A percentile compares a stretch with the other conserved stretches of the same genome.
phyloP scores from a whole-genome alignment of 2,888 invertebrate species.

The Microctonus aethiopoides region DNA sequence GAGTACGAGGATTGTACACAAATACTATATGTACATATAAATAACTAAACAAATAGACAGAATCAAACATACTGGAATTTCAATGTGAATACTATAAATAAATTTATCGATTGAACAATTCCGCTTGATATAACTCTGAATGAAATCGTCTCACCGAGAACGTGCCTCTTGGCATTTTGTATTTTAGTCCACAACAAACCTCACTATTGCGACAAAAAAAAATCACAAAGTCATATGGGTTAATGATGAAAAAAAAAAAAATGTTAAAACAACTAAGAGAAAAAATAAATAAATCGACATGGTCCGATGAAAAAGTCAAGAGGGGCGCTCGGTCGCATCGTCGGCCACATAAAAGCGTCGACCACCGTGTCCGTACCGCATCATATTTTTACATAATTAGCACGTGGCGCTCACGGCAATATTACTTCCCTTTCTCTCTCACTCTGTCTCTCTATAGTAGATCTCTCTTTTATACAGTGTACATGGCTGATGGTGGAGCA shows the following conservation, averaged over 20 bases:
- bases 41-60: not conserved
- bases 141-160: not conserved
- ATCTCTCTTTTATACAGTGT: not conserved
- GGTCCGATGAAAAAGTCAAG: slow-evolving; percentile 32
- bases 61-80: not conserved
- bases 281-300: slow-evolving; percentile 36
- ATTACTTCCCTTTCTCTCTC: slow-evolving; percentile 49
- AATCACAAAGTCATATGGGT: too few relatives aligned
- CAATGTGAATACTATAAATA: slow-evolving; percentile 3
- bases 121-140: slow-evolving; percentile 9
- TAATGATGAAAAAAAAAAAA: not conserved
- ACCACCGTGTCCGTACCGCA: slow-evolving; percentile 59
- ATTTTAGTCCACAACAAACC: too few relatives aligned
- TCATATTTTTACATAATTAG: slow-evolving; percentile 67
- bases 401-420: slow-evolving; percentile 59
- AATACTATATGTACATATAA: not conserved
- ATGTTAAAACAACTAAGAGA: slow-evolving; percentile 27
- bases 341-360: slow-evolving; percentile 53
- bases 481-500: slow-evolving; percentile 21
- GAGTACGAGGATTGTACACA: not conserved
- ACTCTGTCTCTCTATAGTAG: not conserved
- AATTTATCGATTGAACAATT: slow-evolving; percentile 19
- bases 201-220: too few relatives aligned
- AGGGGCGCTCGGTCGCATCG: slow-evolving; percentile 41
- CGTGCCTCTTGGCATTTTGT: not conserved